Base-by-base conservation (phyloP, 2,888 invertebrate species). In the Cerastis leucographa region DNA sequence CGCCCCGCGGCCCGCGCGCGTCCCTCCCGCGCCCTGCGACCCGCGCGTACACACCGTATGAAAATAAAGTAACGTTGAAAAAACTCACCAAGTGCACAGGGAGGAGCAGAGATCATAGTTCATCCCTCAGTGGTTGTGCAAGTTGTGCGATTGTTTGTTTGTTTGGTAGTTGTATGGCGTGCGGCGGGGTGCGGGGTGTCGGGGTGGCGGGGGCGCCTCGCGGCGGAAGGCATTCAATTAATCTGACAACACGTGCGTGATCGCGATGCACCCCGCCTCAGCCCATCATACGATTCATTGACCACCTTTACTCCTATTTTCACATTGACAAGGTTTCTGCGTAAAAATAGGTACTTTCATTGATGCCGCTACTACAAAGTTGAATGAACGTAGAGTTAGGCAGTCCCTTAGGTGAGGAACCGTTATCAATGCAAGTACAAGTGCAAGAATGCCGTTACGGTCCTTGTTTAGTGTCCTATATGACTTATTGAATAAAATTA, bases 161-260 rank as follows among this genome's bases (percentile, higher is more conserved):
- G 90, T 90, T 92, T 91, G 86, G 86, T 90, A 89, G 90, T 92
- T 90, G 89, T 89, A 87, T 86, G 84, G 75, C 76, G 76, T 19
- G 78, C 83, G 71, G 9, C 81, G n/a, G 64, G n/a, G 42, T 42
- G 85, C 79, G 85, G 76, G 78, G 77, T 49, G 83, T 78, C 54
- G 46, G 54, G 79, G 89, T 73, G 88, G 89, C 80, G 85, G 81
- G 87, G 84, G 83, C 79, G 83, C 84, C 87, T 86, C 71, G 86
- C 81, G 83, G 86, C 86, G 89, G 91, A 89, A 93, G 92, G 92
- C 93, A 94, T 95, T 94, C 94, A 95, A 95, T 96, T 96, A 95
- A 94, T 93, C 93, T 90, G 92, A 89, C 93, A 94, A 94, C 95
- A 96, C 96, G 95, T 95, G 96, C 94, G 94, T 94, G 91, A 93